phyloP scores from a whole-genome alignment of 2,113 vertebrate genomes.

The Entomyzon cyanotis region DNA sequence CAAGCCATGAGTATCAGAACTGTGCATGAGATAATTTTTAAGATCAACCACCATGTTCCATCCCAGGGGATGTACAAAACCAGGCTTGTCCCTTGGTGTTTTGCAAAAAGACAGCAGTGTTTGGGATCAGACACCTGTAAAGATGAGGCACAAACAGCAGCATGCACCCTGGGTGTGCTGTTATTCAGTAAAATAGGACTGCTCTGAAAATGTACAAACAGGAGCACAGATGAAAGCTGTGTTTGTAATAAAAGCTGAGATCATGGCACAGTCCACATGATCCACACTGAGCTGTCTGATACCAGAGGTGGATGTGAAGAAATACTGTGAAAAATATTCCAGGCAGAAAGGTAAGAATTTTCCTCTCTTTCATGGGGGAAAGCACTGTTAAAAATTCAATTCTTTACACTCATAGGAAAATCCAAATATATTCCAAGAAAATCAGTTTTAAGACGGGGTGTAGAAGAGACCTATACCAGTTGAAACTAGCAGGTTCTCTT shows the following conservation, averaged over 20 bases:
- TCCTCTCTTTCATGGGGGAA: not conserved
- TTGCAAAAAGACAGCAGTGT: not conserved
- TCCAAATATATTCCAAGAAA: not conserved
- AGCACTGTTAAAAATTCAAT: not conserved
- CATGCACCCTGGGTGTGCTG: fast-evolving
- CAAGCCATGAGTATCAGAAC: not conserved
- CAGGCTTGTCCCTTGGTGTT: not conserved
- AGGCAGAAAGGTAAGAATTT: not conserved
- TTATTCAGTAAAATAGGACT: too few relatives aligned
- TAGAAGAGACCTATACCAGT: not conserved
- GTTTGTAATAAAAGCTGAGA: not conserved
- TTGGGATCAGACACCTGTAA: not conserved
- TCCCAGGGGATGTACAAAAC: not conserved
- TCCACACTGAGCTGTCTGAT: not conserved
- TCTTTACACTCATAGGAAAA: not conserved
- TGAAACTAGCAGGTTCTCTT: not conserved
- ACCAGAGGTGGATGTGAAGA: not conserved
- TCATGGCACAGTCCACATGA: not conserved
- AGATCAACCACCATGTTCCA: fast-evolving
- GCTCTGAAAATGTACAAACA: not conserved
- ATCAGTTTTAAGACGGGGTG: not conserved
- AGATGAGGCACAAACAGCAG: not conserved
- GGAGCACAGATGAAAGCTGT: fast-evolving
- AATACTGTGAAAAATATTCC: not conserved
- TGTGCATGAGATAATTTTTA: not conserved